phyloP scores from a whole-genome alignment of 2,797 vertebrate genomes.

The Tiaroga cobitis region DNA sequence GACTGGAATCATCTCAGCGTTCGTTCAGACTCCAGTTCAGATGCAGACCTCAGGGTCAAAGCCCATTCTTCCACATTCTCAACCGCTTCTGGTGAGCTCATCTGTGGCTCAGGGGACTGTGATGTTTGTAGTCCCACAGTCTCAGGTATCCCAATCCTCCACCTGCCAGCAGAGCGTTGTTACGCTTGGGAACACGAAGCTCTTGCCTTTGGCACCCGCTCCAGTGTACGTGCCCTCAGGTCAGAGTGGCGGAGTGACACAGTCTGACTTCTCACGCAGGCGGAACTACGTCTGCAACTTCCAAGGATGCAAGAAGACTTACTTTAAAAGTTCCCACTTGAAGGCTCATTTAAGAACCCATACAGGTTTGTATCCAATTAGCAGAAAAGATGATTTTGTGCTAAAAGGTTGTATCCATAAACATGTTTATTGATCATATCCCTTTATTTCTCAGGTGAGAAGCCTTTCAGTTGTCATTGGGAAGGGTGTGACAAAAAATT shows the following conservation, averaged over 20 bases:
- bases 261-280: conserved; percentile 89
- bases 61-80: conserved; percentile 82
- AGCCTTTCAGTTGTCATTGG: conserved; percentile 96
- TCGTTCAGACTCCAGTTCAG: conserved; percentile 83
- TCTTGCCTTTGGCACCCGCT: conserved; percentile 92
- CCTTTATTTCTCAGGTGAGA: conserved; percentile 83
- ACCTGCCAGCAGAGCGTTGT: conserved; percentile 77
- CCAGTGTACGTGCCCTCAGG: conserved; percentile 87
- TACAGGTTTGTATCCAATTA: conserved; percentile 79
- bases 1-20: conserved; percentile 83
- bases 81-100: conserved; percentile 84
- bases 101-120: conserved; percentile 87
- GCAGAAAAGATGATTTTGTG: not conserved
- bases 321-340: conserved; percentile 98
- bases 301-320: conserved; percentile 94
- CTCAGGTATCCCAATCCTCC: conserved; percentile 71
- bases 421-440: not conserved
- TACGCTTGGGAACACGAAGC: conserved; percentile 87
- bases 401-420: not conserved
- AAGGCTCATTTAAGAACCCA: conserved; percentile 97
- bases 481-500: conserved; percentile 96
- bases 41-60: conserved; percentile 74
- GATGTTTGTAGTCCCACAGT: conserved; percentile 91
- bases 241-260: conserved; percentile 73
- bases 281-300: conserved; percentile 93